Base-by-base conservation (phyloP, 1,140 invertebrate genomes). In the Melitaea cinxia region DNA sequence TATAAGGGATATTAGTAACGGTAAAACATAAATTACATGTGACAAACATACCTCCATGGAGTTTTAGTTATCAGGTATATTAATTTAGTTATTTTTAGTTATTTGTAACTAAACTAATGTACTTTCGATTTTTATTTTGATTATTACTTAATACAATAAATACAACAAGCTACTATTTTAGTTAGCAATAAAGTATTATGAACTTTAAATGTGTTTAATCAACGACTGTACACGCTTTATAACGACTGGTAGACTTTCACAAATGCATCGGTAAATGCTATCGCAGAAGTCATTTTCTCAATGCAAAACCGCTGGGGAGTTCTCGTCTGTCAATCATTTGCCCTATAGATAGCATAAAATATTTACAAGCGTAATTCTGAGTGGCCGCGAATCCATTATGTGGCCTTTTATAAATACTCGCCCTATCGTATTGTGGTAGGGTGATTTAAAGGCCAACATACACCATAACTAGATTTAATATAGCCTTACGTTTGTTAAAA, bases 281-380 rank as follows among this genome's bases (percentile, higher is more conserved):
- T 39, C 50, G 39, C 50, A 64, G 60, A 56, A 62, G 62, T 73
- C 62, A 72, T 75, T 75, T 74, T 67, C 68, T 65, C 68, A 56
- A 68, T 70, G 68, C 72, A 64, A 60, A 39, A 57, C 45, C 84
- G 56, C 75, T 26, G 64, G 80, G 80, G 83, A 78, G 56, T 62
- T 55, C 69, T 67, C 68, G 65, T 58, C 78, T 82, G 87, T 89
- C 87, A 89, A 88, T 89, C 87, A 89, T 72, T 78, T 72, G 58
- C 70, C 77, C 71, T 74, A 83, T 77, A 78, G 75, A 78, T 74
- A 71, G 54, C 75, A 87, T 88, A 83, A 89, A 87, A 85, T 88
- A 89, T 89, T 87, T 82, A 88, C 83, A 80, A 84, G 78, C 68
- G 67, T 80, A 85, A 87, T 88, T 75, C 83, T 73, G 77, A 80